Base-by-base conservation (phyloP, 2,113 vertebrate genomes). In the Mormyrus lacerda region DNA sequence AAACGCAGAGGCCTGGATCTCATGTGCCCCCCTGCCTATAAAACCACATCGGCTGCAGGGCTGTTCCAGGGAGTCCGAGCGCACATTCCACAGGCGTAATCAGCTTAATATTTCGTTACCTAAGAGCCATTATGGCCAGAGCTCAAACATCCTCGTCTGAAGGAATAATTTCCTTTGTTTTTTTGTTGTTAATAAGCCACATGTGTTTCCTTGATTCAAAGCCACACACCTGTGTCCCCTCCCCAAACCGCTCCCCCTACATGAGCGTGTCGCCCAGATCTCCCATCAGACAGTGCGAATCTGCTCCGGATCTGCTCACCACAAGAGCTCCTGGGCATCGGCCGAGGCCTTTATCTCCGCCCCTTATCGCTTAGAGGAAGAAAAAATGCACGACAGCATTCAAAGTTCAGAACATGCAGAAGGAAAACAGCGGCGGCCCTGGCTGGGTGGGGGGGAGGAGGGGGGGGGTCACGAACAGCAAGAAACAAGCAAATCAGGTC, bases 71-170 rank as follows among this genome's bases (percentile, higher is more conserved):
- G 24, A 27, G 44, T 85, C 83, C 47, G 50, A 42, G 19, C 11
- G n/a, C 48, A 87, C 85, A 87, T 53, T n/a, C 24, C 15, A 39
- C n/a, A 55, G 85, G 50, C n/a, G 39, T 53, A 87, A 87, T 87
- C 50, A 87, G 50, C n/a, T 53, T 55, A 35, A 87, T 39, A 27
- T 87, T 21, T 87, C 82, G 47, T 84, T 84, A 47, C 42, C 44
- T 44, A 84, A 84, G 24, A 84, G 39, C 39, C 79, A 47, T 84
- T 84, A 84, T 24, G 44, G 21, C 7, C 21, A 3, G 5, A 47
- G 79, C 79, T 84, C 47, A 19, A n/a, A 84, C 42, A 84, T 44
- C 19, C 39, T 7, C 11, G 82, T 47, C 82, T 47, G 73, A 79
- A 19, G 15, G 47, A 44, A 85, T 85, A 44, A 21, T 48, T 85